Conservation (phyloP, 2,888 invertebrate species). For the Drosophila flavopinicola region DNA sequence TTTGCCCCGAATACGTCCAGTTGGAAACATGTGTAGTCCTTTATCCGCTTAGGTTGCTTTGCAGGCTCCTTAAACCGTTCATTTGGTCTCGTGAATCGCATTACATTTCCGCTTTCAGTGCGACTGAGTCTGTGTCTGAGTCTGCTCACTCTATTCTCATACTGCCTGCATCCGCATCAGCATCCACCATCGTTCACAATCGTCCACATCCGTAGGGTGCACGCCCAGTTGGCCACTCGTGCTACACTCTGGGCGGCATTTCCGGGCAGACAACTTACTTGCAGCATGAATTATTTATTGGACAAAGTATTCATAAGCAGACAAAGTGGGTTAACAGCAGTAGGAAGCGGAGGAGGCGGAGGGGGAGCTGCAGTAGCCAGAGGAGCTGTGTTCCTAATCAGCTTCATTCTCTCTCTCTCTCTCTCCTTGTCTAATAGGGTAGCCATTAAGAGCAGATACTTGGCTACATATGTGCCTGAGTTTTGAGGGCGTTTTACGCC, state of each 20-base stretch:
- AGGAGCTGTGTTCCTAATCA: constrained; percentile 26
- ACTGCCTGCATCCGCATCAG: constrained; percentile 47
- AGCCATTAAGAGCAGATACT: constrained; percentile 68
- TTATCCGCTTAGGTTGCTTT: constrained; percentile 18
- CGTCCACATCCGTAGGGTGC: constrained; percentile 32
- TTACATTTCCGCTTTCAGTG: constrained; percentile 56
- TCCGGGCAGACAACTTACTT: constrained; percentile 63
- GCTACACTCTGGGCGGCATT: constrained; percentile 56
- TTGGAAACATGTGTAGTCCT: constrained; percentile 26
- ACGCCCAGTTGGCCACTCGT: constrained; percentile 34
- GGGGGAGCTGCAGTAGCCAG: constrained; percentile 1
- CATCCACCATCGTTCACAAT: constrained; percentile 45
- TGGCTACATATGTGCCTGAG: constrained; percentile 22
- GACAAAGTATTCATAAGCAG: constrained; percentile 69
- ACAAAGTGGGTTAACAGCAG: constrained; percentile 22
- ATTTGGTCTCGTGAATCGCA: constrained; percentile 69
- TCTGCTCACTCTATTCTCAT: too few species aligned
- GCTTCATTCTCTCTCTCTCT: neutral
- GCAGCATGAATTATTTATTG: constrained; percentile 77
- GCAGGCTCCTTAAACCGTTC: constrained; percentile 55
- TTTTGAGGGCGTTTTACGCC: constrained; percentile 43
- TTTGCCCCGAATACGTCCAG: neutral
- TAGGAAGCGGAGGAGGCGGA: neutral
- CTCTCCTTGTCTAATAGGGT: constrained; percentile 53
- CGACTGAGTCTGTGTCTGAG: too few species aligned